A percentile compares a stretch with the other conserved stretches of the same genome.
Evolutionary conservation across 1,140 invertebrate species (phyloP).

Genomic region (Achatina immaculata): DNA sequence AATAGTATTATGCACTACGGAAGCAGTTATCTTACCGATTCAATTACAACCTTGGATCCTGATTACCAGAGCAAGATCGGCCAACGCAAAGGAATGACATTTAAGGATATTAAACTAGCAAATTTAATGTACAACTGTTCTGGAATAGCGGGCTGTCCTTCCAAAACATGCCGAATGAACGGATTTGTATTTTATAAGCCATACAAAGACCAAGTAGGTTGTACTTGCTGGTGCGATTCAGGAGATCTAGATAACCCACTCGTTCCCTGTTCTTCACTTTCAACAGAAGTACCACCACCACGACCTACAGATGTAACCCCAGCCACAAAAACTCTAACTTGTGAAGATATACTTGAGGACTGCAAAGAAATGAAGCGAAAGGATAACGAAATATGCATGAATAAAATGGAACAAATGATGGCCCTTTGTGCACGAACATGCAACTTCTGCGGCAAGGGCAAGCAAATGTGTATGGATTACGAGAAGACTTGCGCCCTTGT

Average conservation of each 20-base stretch:
- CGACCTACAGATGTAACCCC: not conserved
- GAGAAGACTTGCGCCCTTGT: slow-evolving; percentile 19
- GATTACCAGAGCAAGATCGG: slow-evolving; percentile 53
- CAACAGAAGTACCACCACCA: not conserved
- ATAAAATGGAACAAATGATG: slow-evolving; percentile 25
- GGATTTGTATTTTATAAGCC: slow-evolving; percentile 7
- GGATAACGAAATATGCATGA: slow-evolving; percentile 14
- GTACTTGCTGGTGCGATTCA: slow-evolving; percentile 20
- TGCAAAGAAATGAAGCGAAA: slow-evolving; percentile 5
- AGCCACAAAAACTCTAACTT: too few species aligned
- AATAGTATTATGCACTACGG: slow-evolving; percentile 70
- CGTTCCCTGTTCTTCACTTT: not conserved
- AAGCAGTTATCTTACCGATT: slow-evolving; percentile 43
- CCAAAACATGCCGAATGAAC: not conserved
- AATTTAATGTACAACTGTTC: slow-evolving; percentile 59
- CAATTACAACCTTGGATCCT: slow-evolving; percentile 50
- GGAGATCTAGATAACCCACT: slow-evolving; percentile 2
- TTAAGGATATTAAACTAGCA: slow-evolving; percentile 56
- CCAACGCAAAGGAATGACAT: slow-evolving; percentile 52
- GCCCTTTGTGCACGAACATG: slow-evolving; percentile 11
- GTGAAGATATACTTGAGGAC: slow-evolving; percentile 10
- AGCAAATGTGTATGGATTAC: slow-evolving; percentile 32
- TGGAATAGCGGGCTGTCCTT: not conserved
- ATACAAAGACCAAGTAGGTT: not conserved
- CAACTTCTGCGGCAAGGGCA: slow-evolving; percentile 24